Evolutionary conservation across 2,113 vertebrate genomes (phyloP), one percentile per base, ranked within the genome.

Genomic region (Oenanthe melanoleuca): DNA sequence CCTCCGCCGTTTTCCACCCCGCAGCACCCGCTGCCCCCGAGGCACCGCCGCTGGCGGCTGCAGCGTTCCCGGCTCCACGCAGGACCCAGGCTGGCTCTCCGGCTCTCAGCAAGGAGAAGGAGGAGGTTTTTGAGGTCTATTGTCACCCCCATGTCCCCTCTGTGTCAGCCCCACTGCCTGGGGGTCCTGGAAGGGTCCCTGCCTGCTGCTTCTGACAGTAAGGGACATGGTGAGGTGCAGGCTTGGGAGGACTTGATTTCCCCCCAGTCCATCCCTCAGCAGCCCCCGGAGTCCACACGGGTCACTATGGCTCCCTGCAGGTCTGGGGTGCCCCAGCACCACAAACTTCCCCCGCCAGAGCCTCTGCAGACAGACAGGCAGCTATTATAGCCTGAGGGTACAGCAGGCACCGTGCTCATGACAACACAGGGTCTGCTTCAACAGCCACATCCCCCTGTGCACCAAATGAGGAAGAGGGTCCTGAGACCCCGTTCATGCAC

Each of bases 141-240:
- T 42, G 8, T 11, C 42, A 61, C 8, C 6, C 3, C 4, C 9
- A 0, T 2, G 28, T 25, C 9, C 19, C 11, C 45, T 40, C 60
- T n/a, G 34, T 26, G 11, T 15, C 65, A 66, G 42, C 74, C 45
- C 87, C 65, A 2, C 49, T 60, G 83, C 33, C 29, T 3, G 26
- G 21, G 55, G 37, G 45, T 38, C 50, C 78, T 45, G 53, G 56
- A 29, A 55, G 38, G 44, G n/a, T 72, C 82, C 26, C 60, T 19
- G 61, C 11, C 13, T 6, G 55, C 38, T 1, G 20, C 33, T 47
- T 8, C 31, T 22, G 56, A 26, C 14, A 11, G 33, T 18, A 14
- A 25, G 52, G 52, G 49, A 47, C 25, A 7, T 0, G 22, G 18
- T 0, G 5, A 64, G 34, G 34, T 4, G 38, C 29, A n/a, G 34